phyloP scores from a whole-genome alignment of 2,797 vertebrate species.

The Vipera ursinii region DNA sequence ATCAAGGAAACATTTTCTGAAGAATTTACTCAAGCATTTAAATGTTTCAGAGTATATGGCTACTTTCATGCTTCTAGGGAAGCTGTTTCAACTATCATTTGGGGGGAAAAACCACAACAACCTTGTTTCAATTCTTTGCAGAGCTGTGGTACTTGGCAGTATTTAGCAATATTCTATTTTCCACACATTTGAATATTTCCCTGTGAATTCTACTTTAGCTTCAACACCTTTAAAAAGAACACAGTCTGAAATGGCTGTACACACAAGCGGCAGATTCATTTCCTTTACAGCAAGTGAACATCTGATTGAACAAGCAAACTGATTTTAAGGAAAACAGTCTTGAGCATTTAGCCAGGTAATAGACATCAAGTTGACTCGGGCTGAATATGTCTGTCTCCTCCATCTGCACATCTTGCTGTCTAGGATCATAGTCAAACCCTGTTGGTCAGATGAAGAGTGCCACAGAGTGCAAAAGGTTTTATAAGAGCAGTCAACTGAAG shows the following conservation, averaged over 20 bases:
- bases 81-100: not conserved
- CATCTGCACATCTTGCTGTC: conserved; percentile 3
- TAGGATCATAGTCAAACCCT: not conserved
- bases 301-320: not conserved
- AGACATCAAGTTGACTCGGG: not conserved
- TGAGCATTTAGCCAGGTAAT: conserved; percentile 16
- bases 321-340: not conserved
- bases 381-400: not conserved
- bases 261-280: not conserved
- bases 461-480: not conserved
- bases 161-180: not conserved
- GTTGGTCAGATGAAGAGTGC: not conserved
- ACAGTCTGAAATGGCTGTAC: not conserved
- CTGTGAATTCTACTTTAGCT: not conserved
- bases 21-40: not conserved
- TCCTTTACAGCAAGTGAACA: conserved; percentile 3
- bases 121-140: not conserved
- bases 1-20: not conserved
- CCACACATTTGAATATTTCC: not conserved
- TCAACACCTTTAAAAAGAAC: not conserved
- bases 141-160: not conserved
- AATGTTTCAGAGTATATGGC: not conserved
- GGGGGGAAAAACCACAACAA: not conserved
- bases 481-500: not conserved
- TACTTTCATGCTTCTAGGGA: not conserved